Percentiles rank a stretch among this genome's conserved stretches.
Evolutionary conservation across 2,888 invertebrate genomes (phyloP).

Genomic region (Phymatocera aterrima): DNA sequence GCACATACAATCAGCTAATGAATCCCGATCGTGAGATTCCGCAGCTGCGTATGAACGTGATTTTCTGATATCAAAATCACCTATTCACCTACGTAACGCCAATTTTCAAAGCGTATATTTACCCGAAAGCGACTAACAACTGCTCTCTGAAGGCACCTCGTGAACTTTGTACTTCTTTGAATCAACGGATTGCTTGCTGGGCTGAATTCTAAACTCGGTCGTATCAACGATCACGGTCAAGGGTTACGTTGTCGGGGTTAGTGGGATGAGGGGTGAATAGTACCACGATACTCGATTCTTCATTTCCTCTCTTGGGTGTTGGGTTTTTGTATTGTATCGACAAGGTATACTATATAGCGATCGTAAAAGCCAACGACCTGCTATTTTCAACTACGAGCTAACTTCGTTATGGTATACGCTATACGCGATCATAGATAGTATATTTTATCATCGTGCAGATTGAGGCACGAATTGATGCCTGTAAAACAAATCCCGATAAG

Average conservation of each 20-base stretch:
- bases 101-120: background rate
- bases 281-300: background rate
- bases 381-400: constrained; percentile 17
- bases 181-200: constrained; percentile 44
- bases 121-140: constrained; percentile 36
- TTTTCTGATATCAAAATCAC: background rate
- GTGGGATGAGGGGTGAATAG: background rate
- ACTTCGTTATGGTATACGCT: constrained; percentile 1
- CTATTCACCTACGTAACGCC: background rate
- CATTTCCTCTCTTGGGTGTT: background rate
- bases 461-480: constrained; percentile 32
- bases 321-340: background rate
- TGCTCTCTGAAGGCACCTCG: constrained; percentile 43
- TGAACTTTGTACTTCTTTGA: constrained; percentile 45
- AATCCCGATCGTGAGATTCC: no score
- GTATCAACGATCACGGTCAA: constrained; percentile 20
- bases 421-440: constrained; percentile 5
- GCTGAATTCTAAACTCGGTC: constrained; percentile 13
- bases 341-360: background rate
- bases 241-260: background rate
- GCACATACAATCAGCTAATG: no score
- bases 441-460: background rate
- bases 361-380: constrained; percentile 23
- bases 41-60: no score
- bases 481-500: constrained; percentile 3